Evolutionary conservation across 1,140 invertebrate genomes (phyloP).

Genomic region (Conopomorpha cramerella): DNA sequence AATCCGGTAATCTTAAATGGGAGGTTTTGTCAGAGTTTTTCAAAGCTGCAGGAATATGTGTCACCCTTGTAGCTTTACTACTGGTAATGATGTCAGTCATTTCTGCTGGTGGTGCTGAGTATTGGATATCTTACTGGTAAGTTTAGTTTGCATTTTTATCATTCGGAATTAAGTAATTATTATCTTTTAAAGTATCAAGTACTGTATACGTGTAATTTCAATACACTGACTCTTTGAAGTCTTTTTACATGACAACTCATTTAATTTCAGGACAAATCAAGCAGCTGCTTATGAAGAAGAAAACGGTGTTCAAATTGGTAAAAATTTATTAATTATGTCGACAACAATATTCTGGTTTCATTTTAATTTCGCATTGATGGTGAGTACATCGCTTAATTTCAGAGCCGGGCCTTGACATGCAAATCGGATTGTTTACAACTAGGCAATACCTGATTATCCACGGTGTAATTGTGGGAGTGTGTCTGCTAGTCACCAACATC

Average conservation of each 20-base stretch:
- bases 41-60: constrained; percentile 55
- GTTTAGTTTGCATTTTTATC: too few species aligned
- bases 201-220: too few species aligned
- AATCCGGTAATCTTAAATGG: constrained; percentile 63
- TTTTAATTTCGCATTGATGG: too few species aligned
- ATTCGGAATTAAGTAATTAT: too few species aligned
- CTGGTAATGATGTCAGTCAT: constrained; percentile 55
- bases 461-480: constrained; percentile 16
- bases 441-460: constrained; percentile 40
- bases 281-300: constrained; percentile 45
- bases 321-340: too few species aligned
- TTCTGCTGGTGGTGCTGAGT: constrained; percentile 65
- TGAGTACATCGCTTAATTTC: too few species aligned
- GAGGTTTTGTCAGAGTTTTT: constrained; percentile 60
- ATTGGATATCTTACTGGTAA: constrained; percentile 75
- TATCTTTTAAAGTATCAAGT: too few species aligned
- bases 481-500: constrained; percentile 26
- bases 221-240: constrained; percentile 37
- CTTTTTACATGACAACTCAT: too few species aligned
- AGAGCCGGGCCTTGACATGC: constrained; percentile 32
- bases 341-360: too few species aligned
- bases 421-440: constrained; percentile 37
- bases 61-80: constrained; percentile 41
- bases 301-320: constrained; percentile 18
- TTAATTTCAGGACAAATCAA: constrained; percentile 55